phyloP scores from a whole-genome alignment of 2,797 vertebrate genomes.

The Siniperca obscura region DNA sequence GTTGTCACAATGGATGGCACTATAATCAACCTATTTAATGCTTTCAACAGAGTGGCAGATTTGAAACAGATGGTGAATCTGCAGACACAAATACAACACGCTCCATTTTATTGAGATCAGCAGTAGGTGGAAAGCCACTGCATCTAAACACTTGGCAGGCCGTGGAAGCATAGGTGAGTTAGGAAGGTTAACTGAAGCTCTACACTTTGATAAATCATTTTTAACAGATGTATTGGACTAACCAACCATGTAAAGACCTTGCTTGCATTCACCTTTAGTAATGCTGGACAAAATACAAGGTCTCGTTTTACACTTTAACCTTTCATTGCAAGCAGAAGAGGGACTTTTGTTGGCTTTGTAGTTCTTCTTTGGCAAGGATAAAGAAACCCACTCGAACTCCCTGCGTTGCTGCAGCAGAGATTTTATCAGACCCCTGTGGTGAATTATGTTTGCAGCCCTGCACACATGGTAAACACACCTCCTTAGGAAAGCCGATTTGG shows the following conservation, averaged over 20 bases:
- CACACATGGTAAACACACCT: conserved; percentile 34
- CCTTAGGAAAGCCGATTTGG: conserved; percentile 19
- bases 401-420: conserved; percentile 64
- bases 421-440: conserved; percentile 66
- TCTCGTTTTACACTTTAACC: conserved; percentile 39
- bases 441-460: conserved; percentile 62
- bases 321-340: conserved; percentile 15
- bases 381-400: conserved; percentile 15
- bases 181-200: conserved; percentile 24
- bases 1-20: conserved; percentile 82
- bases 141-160: conserved; percentile 49
- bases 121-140: conserved; percentile 49
- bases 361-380: conserved; percentile 30
- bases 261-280: conserved; percentile 32
- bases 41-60: conserved; percentile 77
- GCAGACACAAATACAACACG: conserved; percentile 64
- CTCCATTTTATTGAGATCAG: conserved; percentile 65
- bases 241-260: conserved; percentile 52
- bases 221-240: conserved; percentile 28
- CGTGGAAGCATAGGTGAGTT: conserved; percentile 2
- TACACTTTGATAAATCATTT: conserved; percentile 48
- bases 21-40: conserved; percentile 83
- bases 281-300: conserved; percentile 40
- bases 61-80: conserved; percentile 81
- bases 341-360: conserved; percentile 24